Evolutionary conservation across 2,113 vertebrate genomes (phyloP).

Genomic region (Percopsis transmontana): DNA sequence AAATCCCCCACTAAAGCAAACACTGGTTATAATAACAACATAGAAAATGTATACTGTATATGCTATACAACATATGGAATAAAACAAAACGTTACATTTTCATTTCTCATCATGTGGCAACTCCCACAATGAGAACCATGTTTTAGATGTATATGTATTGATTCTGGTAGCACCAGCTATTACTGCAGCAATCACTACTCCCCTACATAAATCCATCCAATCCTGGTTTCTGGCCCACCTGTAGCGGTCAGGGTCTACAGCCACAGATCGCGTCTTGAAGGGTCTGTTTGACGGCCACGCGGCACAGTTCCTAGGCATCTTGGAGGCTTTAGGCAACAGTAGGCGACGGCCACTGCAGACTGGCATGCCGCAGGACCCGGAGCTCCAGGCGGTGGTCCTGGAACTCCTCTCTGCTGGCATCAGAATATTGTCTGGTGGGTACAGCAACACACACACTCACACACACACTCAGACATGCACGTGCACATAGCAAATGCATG

Average conservation of each 20-base stretch:
- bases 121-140: no score
- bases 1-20: no score
- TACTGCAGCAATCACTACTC: no score
- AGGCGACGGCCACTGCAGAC: conserved; percentile 71
- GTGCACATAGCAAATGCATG: neutral
- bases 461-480: neutral
- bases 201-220: no score
- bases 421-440: conserved; percentile 86
- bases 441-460: neutral
- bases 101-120: no score
- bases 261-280: conserved; percentile 80
- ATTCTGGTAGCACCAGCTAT: no score
- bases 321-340: conserved; percentile 85
- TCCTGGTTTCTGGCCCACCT: conserved; percentile 3
- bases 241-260: conserved; percentile 82
- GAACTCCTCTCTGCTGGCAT: conserved; percentile 88
- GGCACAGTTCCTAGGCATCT: conserved; percentile 84
- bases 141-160: no score
- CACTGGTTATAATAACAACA: no score
- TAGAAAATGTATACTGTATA: no score
- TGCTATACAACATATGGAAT: no score
- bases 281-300: conserved; percentile 85
- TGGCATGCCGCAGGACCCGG: conserved; percentile 75
- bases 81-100: no score
- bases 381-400: conserved; percentile 78